Conservation (phyloP, 2,113 vertebrate species). For the Sarotherodon lohbergeri region DNA sequence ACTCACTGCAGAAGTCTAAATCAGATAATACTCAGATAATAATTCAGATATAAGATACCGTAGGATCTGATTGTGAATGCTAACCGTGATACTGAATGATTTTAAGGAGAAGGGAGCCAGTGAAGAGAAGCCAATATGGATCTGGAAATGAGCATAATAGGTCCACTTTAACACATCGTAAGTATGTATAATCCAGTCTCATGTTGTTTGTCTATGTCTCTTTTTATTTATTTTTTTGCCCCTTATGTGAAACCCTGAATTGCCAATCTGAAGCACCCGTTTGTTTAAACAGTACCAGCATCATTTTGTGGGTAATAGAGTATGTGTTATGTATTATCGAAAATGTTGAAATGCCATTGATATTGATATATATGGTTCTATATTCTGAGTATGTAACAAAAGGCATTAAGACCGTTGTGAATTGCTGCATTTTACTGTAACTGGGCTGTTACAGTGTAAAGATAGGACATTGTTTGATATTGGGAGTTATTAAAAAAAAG, state of each 20-base stretch:
- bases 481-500: not conserved
- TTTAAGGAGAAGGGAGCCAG: not conserved
- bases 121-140: not conserved
- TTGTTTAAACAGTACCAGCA: conserved; percentile 38
- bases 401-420: conserved; percentile 42
- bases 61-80: not conserved
- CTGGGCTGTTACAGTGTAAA: conserved; percentile 22
- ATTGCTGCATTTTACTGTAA: conserved; percentile 55
- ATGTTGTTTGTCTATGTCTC: not conserved
- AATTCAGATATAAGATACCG: not conserved
- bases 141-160: not conserved
- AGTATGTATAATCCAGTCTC: not conserved
- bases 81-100: not conserved
- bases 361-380: conserved; percentile 54
- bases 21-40: not conserved
- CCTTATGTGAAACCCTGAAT: conserved; percentile 15
- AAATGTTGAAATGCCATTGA: conserved; percentile 64
- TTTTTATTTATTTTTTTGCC: not conserved
- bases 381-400: conserved; percentile 58
- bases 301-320: conserved; percentile 44
- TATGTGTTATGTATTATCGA: conserved; percentile 39
- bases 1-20: not conserved
- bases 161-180: not conserved
- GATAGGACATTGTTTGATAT: conserved; percentile 10
- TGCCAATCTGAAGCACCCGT: not conserved